Evolutionary conservation across 2,797 vertebrate species (phyloP), one percentile per base, ranked within the genome.

Genomic region (Fundulus diaphanus): DNA sequence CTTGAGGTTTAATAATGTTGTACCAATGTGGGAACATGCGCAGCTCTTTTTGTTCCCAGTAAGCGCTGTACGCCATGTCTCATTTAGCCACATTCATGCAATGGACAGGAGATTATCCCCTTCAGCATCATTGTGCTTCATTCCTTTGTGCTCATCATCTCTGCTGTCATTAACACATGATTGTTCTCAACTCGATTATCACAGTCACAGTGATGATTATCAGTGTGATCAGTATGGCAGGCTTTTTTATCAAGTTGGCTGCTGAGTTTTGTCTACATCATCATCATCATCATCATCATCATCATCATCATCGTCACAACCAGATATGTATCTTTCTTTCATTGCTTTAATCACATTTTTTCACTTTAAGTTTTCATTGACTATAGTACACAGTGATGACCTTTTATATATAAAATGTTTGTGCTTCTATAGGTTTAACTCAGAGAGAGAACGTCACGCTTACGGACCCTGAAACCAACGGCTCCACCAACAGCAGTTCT

Each of bases 401-500:
- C n/a, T n/a, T n/a, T n/a, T 61, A 24, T 73, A 54, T 35, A 1
- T 51, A 20, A 40, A 18, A 24, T 65, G 9, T 63, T 65, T 82
- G 85, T 78, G 22, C 76, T 42, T 65, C 67, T 48, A 1, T 87
- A 99, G 98, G 97, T 93, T 90, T 98, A 88, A 98, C 96, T 57
- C 85, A 94, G 80, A 96, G 95, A 82, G 97, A 98, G 80, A 96
- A 96, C 70, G 91, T 89, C 1, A 96, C 90, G 88, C 95, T 95
- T 93, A 88, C 92, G 81, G 96, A 90, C 79, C 95, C 95, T 80
- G 97, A 97, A 83, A 93, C 96, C 83, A 96, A 92, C 70, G 95
- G 96, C 93, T 93, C 93, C 77, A 97, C 97, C 93, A 98, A 97
- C 89, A 98, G 98, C 95, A 99, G 97, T 86, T 99, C 98, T 70